Percentiles rank a stretch among this genome's conserved stretches.
phyloP scores from a whole-genome alignment of 2,797 vertebrate genomes.

The Spinus olivaceus region DNA sequence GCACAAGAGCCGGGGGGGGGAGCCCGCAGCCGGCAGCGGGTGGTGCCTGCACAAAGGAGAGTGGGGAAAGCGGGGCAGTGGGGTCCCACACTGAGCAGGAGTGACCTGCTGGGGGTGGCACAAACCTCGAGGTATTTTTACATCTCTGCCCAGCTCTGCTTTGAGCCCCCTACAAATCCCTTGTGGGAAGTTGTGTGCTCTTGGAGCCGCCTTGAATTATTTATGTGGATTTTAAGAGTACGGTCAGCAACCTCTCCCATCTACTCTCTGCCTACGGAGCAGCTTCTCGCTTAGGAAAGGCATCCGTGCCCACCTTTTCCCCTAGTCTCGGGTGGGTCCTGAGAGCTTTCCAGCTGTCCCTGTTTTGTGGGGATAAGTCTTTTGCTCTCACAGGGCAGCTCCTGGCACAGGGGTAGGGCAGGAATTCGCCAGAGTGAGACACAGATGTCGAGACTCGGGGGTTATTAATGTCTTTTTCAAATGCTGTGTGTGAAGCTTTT shows the following conservation, averaged over 20 bases:
- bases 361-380: background rate
- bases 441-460: background rate
- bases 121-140: background rate
- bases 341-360: background rate
- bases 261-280: accelerated
- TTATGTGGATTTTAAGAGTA: background rate
- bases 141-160: background rate
- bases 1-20: background rate
- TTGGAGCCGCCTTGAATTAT: background rate
- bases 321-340: background rate
- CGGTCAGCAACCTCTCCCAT: background rate
- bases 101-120: background rate
- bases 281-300: background rate
- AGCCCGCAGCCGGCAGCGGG: background rate
- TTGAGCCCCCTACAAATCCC: background rate
- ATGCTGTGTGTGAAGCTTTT: constrained; percentile 11
- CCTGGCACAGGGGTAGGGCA: background rate
- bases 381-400: background rate
- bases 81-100: background rate
- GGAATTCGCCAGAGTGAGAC: background rate
- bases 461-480: constrained; percentile 5
- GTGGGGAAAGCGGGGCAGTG: background rate
- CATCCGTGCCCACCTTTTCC: background rate
- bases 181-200: background rate
- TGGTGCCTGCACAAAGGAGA: background rate